phyloP scores from a whole-genome alignment of 2,888 invertebrate species.

The Gisinianus flammeolus region DNA sequence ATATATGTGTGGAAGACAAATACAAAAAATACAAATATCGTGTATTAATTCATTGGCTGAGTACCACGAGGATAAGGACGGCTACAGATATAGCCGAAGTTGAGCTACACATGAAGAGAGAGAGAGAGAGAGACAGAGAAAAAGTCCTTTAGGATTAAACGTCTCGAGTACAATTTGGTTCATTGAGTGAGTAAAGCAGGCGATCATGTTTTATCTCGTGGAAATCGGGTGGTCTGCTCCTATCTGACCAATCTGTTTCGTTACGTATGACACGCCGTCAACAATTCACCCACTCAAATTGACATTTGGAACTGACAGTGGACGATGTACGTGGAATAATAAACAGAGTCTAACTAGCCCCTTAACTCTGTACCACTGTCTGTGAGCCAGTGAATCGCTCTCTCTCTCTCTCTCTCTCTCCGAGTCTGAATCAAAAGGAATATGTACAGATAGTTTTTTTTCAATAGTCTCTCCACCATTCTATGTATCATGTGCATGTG shows the following conservation, averaged over 20 bases:
- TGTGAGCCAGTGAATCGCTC: no score
- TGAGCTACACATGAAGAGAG: no score
- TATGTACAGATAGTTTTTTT: no score
- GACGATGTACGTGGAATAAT: conserved; percentile 41
- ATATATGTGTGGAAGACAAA: no score
- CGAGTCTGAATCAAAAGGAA: no score
- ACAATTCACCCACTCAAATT: conserved; percentile 49
- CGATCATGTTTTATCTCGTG: conserved; percentile 18
- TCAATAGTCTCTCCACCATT: neutral
- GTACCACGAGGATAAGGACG: no score
- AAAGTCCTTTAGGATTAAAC: neutral
- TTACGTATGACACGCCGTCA: conserved; percentile 48
- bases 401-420: no score
- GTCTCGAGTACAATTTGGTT: neutral
- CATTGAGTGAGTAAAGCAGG: conserved; percentile 13
- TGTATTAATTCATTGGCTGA: no score
- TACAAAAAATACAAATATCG: no score
- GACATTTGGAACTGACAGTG: conserved; percentile 47
- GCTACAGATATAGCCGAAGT: no score
- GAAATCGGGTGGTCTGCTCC: conserved; percentile 44
- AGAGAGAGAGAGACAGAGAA: neutral
- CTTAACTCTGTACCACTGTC: no score
- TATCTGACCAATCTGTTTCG: conserved; percentile 44
- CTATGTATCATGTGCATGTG: neutral
- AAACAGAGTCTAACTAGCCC: no score